phyloP scores from a whole-genome alignment of 2,888 invertebrate species.

The Macrosiphum euphorbiae region DNA sequence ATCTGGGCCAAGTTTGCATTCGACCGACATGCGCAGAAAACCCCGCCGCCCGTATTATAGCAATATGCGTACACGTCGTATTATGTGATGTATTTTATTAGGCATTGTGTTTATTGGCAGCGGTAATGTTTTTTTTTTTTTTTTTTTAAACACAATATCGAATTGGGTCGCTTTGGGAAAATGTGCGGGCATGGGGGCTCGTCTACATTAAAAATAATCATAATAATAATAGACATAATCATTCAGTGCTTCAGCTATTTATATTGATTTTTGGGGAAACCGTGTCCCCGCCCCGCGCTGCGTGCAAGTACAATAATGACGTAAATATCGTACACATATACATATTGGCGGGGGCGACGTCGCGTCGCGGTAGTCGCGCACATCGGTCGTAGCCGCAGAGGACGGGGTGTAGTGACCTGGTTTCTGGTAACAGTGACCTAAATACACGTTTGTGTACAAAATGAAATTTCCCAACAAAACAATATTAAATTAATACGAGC shows the following conservation, averaged over 20 bases:
- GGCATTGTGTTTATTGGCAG: neutral
- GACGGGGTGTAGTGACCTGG: constrained; percentile 38
- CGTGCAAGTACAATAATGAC: neutral
- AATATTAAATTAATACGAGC: neutral
- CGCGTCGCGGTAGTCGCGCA: neutral
- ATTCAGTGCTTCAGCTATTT: neutral
- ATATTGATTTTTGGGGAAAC: constrained; percentile 24
- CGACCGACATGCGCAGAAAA: constrained; percentile 22
- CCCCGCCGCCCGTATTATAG: constrained; percentile 11
- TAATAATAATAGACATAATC: neutral
- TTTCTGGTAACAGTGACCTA: constrained; percentile 35
- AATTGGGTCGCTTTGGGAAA: constrained; percentile 22
- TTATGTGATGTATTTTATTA: constrained; percentile 1
- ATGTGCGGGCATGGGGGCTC: constrained; percentile 40
- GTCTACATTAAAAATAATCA: neutral
- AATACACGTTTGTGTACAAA: constrained; percentile 37
- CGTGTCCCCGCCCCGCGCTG: neutral
- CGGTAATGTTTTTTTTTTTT: neutral
- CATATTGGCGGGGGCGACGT: neutral
- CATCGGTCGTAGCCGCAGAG: neutral
- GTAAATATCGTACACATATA: neutral
- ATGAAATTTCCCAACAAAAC: constrained; percentile 1
- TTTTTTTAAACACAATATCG: neutral
- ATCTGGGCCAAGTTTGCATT: constrained; percentile 17
- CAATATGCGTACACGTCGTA: neutral